Base-by-base conservation (phyloP, 2,888 invertebrate species). In the Conus canariensis region DNA sequence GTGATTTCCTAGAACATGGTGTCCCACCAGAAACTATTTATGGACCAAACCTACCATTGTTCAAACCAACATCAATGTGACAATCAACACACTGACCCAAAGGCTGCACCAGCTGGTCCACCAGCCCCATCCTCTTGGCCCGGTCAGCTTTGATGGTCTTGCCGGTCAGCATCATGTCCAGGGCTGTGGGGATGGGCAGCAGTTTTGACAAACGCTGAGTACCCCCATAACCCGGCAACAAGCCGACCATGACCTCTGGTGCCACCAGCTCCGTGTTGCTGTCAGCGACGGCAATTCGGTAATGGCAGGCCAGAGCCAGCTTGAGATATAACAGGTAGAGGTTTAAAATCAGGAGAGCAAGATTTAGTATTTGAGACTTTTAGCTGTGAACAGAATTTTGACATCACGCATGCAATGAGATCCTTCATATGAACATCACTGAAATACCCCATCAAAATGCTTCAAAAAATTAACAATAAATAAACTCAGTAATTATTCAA, bases 191-290 rank as follows among this genome's bases (percentile, higher is more conserved):
- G 4, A 95, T 88, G 16, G 95, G 93, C 60, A 96, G 96, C 77
- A 99, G 97, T 94, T 97, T 97, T 7, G 98, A 98, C 94, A 99
- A 97, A 94, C 99, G 97, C 95, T 99, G 98, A 88, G 99, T 99
- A 86, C 99, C 99, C 90, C 99, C 99, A 92, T 98, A 98, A 82
- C 99, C 99, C 74, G 99, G 99, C 90, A 99, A 97, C 82, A 99
- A 97, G 19, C 99, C 99, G 85, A 99, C 97, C 98, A 99, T 98
- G 1, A 99, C 99, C 97, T 99, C 99, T 0, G 99, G 99, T 91
- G 98, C 96, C 56, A 98, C 99, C 91, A 99, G 97, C 83, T 97
- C 97, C 88, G 99, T 99, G 96, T 98, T 99, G 93, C 97, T 97
- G 95, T 98, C 98, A 90, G 99, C 99, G 0, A 99, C 98, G 87